phyloP scores from a whole-genome alignment of 2,888 invertebrate genomes.

The Apamea epomidion region DNA sequence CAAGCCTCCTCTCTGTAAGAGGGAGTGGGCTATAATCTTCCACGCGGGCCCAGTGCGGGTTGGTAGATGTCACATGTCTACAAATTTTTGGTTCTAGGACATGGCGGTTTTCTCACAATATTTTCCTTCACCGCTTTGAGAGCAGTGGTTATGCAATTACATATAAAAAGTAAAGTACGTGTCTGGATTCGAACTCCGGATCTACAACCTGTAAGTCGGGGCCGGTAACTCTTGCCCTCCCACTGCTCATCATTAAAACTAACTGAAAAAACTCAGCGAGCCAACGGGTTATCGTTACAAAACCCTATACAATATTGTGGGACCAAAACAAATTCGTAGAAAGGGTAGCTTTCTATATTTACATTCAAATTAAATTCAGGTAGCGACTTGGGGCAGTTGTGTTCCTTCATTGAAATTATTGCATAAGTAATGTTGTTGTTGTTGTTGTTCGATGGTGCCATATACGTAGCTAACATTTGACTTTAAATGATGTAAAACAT shows the following conservation, averaged over 20 bases:
- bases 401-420: constrained; percentile 25
- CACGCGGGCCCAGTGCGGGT: no score
- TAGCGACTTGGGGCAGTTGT: constrained; percentile 11
- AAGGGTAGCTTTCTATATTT: constrained; percentile 24
- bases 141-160: no score
- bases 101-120: no score
- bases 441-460: not conserved
- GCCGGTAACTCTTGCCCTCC: no score
- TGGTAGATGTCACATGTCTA: no score
- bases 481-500: not conserved
- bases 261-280: not conserved
- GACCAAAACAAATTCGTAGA: not conserved
- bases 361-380: not conserved
- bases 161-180: no score
- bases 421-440: constrained; percentile 33
- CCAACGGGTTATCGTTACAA: not conserved
- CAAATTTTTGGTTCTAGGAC: no score
- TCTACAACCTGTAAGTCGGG: no score
- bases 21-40: no score
- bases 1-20: no score
- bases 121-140: no score
- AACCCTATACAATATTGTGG: not conserved
- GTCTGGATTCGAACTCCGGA: no score
- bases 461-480: constrained; percentile 7
- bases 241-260: not conserved